Percentiles rank a stretch among this genome's conserved stretches.
These are phyloP conservation scores for Microtus montanus DNA, from an alignment of 2,113 vertebrate species.

Conservation along the genomic window DNA sequence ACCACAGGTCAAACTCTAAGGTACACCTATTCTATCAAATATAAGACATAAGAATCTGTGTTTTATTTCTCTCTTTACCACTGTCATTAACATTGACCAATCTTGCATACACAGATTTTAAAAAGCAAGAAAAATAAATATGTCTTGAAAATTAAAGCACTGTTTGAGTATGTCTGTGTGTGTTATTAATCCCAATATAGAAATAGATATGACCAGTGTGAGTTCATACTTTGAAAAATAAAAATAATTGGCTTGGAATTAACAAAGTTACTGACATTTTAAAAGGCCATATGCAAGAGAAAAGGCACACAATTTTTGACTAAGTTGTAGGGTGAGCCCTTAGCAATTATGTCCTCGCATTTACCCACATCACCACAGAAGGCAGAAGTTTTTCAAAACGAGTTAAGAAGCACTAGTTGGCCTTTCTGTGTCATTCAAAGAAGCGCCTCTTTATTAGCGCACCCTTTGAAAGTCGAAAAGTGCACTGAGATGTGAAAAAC, in stretches of 20 bases:
- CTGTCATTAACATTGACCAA: background rate
- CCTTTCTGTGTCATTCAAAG: constrained; percentile 58
- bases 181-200: constrained; percentile 21
- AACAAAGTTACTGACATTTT: constrained; percentile 79
- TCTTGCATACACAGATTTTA: background rate
- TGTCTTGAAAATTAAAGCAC: background rate
- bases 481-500: constrained; percentile 41
- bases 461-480: constrained; percentile 45
- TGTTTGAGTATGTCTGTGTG: background rate
- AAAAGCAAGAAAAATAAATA: background rate
- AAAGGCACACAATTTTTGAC: constrained; percentile 65
- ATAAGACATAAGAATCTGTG: background rate
- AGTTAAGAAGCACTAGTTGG: constrained; percentile 67
- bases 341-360: constrained; percentile 65
- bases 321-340: constrained; percentile 56
- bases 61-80: background rate
- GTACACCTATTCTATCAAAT: background rate
- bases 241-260: constrained; percentile 79
- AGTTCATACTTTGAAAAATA: constrained; percentile 62
- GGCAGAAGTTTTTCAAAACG: constrained; percentile 64
- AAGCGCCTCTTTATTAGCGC: constrained; percentile 35
- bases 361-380: constrained; percentile 47
- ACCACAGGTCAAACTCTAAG: background rate
- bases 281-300: constrained; percentile 76
- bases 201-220: constrained; percentile 37